Evolutionary conservation across 1,140 invertebrate genomes (phyloP), one percentile per base, ranked within the genome.

Genomic region (Drosophila elegans): DNA sequence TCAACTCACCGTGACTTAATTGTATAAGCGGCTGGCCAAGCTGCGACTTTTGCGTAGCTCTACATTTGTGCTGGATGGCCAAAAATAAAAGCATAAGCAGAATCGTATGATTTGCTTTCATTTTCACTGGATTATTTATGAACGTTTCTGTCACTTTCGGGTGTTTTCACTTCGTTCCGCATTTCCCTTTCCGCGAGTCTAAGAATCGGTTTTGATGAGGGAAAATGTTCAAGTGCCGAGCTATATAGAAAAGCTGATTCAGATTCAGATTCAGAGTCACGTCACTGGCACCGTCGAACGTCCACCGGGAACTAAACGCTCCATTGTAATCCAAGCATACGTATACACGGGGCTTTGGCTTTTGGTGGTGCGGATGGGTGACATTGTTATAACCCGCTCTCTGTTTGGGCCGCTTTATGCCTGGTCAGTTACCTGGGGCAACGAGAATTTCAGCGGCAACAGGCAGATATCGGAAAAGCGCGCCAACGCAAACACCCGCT

Each of bases 1-100:
- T 80, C 75, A 91, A 78, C 91, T 90, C 77, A 92, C 91, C 91
- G 78, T 92, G 91, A 91, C 91, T 92, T 74, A 91, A 91, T 86
- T 92, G 91, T 90, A 92, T 91, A 69, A 92, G 73, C 56, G 91
- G 73, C 63, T 91, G 76, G 27, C 80, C 86, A 59, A 69, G 63
- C 69, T 76, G 66, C 69, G 53, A 41, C 69, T 51, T 39, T 60
- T 52, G 66, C 66, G 54, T 53, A 12, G 54, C 68, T 61, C 11
- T 60, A 46, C 39, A 61, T 6, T 54, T 52, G 9, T 52, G 34
- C 42, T 68, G 25, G 56, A 63, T 56, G 32, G 36, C 54, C 76
- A 88, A 61, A 67, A 88, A 61, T 57, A 80, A 63, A 49, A 71
- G 48, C 60, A 52, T 51, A 53, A 67, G 36, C 44, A 74, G 11